Base-by-base conservation (phyloP, 2,113 vertebrate species). In the Trogon melanurus region DNA sequence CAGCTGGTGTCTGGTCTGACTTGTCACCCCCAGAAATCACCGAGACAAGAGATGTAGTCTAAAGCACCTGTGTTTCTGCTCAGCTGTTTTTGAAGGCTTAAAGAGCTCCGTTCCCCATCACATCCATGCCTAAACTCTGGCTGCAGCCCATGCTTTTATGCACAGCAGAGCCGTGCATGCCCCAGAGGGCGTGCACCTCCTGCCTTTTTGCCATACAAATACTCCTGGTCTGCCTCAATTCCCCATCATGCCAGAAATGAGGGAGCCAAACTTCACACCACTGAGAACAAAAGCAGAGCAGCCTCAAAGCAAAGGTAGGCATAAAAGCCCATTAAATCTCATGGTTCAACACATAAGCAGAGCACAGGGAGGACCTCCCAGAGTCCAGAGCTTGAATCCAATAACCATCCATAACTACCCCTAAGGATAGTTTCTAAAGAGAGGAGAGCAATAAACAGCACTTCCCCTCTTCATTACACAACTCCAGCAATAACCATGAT, bases 381-480 rank as follows among this genome's bases (percentile, higher is more conserved):
- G 82, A 64, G 79, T 29, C 85, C 93, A 45, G 88, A 8, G 17
- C 76, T 60, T n/a, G 67, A 73, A 90, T 95, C 91, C 95, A 95
- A 96, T 96, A 96, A 92, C 92, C 93, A 92, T 95, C 96, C 92
- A 85, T 92, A 96, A 96, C 96, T 11, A 96, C 93, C 95, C 96
- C 93, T 27, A 91, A 96, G 96, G 96, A 96, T 84, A 73, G 69
- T 87, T 95, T 70, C 92, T 92, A 62, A 93, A 96, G 92, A 94
- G 86, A 54, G 79, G 53, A 94, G 91, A 92, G 88, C 96, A 94
- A 95, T 96, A 94, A 96, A 91, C 95, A 91, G 96, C 88, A 92
- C 92, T 96, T 97, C 96, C 95, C 88, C 96, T 96, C 95, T 97
- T 96, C 96, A 95, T 95, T 97, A 96, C 95, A 91, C 92, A 96